Evolutionary conservation across 2,888 invertebrate genomes (phyloP).

Genomic region (Pogonocherus hispidulus): DNA sequence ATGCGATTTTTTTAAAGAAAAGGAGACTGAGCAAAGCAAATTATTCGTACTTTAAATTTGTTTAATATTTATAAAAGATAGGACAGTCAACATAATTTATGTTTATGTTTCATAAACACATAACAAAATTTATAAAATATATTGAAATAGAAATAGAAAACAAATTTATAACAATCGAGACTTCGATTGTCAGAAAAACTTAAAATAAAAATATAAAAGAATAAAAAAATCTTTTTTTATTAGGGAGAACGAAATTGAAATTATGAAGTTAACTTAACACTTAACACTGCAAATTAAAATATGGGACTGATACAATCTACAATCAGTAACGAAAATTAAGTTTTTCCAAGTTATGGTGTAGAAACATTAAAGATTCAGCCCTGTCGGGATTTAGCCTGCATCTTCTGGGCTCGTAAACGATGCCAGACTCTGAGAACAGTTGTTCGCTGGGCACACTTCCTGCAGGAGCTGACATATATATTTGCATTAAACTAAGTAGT

Average conservation of each 20-base stretch:
- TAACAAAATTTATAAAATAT: too few species aligned
- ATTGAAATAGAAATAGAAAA: too few species aligned
- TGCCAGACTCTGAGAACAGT: background rate
- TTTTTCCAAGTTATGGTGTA: background rate
- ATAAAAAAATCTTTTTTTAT: too few species aligned
- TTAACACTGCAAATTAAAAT: background rate
- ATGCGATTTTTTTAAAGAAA: background rate
- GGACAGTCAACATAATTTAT: too few species aligned
- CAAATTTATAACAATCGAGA: too few species aligned
- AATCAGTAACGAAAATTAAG: background rate
- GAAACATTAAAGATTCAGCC: slow-evolving; percentile 4
- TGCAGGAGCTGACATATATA: background rate
- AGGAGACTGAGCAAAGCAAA: background rate
- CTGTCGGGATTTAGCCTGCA: slow-evolving; percentile 2
- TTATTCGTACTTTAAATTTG: background rate
- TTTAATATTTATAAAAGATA: background rate
- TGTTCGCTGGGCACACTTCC: slow-evolving; percentile 2
- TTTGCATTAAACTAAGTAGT: background rate
- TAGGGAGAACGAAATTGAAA: background rate
- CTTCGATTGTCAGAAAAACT: too few species aligned
- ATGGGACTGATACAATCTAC: background rate
- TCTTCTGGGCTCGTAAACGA: slow-evolving; percentile 7
- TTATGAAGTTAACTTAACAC: background rate
- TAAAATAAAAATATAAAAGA: too few species aligned
- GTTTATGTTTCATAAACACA: too few species aligned